Evolutionary conservation across 1,140 invertebrate genomes (phyloP), one percentile per base, ranked within the genome.

Genomic region (Lutraria rhynchaena): DNA sequence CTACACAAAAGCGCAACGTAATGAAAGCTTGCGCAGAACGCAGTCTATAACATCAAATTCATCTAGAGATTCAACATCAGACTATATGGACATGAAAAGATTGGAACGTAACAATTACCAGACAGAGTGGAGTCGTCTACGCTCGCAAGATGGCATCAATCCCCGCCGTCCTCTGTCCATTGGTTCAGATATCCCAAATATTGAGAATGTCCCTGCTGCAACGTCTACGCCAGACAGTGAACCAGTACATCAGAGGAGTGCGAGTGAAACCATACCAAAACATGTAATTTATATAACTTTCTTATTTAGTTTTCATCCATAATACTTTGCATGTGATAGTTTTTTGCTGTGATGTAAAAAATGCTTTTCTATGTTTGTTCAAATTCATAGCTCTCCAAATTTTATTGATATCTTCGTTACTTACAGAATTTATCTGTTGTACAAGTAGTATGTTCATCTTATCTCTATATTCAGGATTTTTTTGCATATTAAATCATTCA

Each of bases 81-180:
- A 90, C 65, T 90, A 90, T 65, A 84, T 87, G 76, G 88, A 90
- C 24, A 89, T 90, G 88, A 84, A 76, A 24, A 77, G 82, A 13
- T 80, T 77, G 33, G 83, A 86, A 4, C 78, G 83, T 11, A 58
- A 63, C 15, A 81, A 83, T 35, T 84, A 75, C 29, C 87, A 87
- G 61, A 90, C 89, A 3, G 88, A 90, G 63, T 90, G 89, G 89
- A 88, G 86, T 70, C 76, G 84, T 57, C 81, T 90, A 11, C 71
- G 89, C 7, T 86, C 85, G 15, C 87, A 87, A 49, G 87, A 81
- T 7, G 57, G 69, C 2, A 57, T 31, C 13, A 27, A 37, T 33
- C 65, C 80, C 7, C 55, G 69, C 22, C 51, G 85, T 3, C 85
- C 85, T n/a, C 81, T 78, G 17, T 87, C 85, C 17, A 81, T 87